Evolutionary conservation across 1,140 invertebrate species (phyloP), one percentile per base, ranked within the genome.

Genomic region (Bombus fervidus): DNA sequence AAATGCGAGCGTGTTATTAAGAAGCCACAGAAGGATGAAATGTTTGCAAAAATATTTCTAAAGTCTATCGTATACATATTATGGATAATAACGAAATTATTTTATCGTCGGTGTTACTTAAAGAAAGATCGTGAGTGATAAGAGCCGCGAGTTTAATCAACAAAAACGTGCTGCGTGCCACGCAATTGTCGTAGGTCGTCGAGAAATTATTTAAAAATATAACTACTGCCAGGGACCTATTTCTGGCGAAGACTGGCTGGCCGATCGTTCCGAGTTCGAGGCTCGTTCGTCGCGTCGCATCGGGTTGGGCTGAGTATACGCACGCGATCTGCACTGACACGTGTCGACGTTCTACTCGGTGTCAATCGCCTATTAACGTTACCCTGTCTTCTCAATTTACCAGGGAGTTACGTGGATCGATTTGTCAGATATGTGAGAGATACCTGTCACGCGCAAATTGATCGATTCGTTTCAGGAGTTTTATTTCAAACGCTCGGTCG

Each of bases 171-270:
- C 28, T 15, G 57, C 69, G 34, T 43, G 43, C 22, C 74, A 34
- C 43, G 74, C 53, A 85, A 87, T 85, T 85, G 86, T 85, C 86
- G 83, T 87, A 87, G 86, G 86, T 85, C 86, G 83, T 87, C 76
- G 72, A 62, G 76, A 81, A 85, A 87, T 87, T 74, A 69, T 87
- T 85, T 87, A 85, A 85, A 87, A 87, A 87, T 80, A 85, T 59
- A 59, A 69, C 77, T 64, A 28, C 62, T 13, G 47, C 53, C 53
- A 57, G 37, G 66, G 13, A 62, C 66, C 81, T 86, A 86, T 86
- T 86, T 86, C 85, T 76, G 85, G 37, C 80, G 10, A 68, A 66
- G 75, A 87, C 47, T 41, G 75, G 75, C 82, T 22, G 41, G 39
- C 76, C n/a, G 57, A n/a, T 72, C 66, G 47, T 71, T 37, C 31